Evolutionary conservation across 2,797 vertebrate genomes (phyloP).

Genomic region (Megalops cyprinoides): DNA sequence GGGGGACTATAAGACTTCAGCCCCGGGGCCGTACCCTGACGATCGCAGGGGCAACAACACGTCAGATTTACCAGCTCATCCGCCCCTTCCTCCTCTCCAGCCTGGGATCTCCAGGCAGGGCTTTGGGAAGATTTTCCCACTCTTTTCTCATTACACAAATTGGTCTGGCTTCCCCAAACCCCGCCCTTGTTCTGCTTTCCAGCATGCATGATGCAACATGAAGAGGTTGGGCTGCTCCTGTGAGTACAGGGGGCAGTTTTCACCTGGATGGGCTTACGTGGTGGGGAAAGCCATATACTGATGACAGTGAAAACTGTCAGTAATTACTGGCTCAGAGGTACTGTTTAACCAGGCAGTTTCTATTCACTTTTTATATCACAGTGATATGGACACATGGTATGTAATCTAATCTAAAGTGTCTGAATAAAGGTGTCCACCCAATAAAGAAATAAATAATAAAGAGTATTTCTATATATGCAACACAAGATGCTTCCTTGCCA

Average conservation of each 20-base stretch:
- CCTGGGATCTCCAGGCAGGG: slow-evolving; percentile 7
- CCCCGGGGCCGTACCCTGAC: slow-evolving; percentile 23
- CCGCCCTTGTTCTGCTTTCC: background rate
- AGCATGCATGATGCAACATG: background rate
- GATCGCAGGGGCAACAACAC: slow-evolving; percentile 32
- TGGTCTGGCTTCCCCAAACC: background rate
- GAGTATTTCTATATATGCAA: too few relatives aligned
- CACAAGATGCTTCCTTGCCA: too few relatives aligned
- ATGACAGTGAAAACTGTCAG: too few relatives aligned
- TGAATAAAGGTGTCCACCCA: too few relatives aligned
- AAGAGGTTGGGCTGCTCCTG: background rate
- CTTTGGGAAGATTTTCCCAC: slow-evolving; percentile 28
- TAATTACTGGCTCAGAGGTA: too few relatives aligned
- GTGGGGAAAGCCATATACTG: background rate
- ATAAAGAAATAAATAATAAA: too few relatives aligned
- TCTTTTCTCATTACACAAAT: slow-evolving; percentile 32
- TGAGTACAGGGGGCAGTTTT: background rate
- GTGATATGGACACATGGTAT: too few relatives aligned
- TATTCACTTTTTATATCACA: too few relatives aligned
- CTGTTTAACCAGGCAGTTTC: too few relatives aligned
- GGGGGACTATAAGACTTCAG: slow-evolving; percentile 32
- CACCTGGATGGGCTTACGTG: background rate
- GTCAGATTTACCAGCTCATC: slow-evolving; percentile 35
- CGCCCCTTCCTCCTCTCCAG: slow-evolving; percentile 9
- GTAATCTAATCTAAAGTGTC: too few relatives aligned